phyloP scores from a whole-genome alignment of 2,888 invertebrate genomes.

The Drosophila aldrichi region DNA sequence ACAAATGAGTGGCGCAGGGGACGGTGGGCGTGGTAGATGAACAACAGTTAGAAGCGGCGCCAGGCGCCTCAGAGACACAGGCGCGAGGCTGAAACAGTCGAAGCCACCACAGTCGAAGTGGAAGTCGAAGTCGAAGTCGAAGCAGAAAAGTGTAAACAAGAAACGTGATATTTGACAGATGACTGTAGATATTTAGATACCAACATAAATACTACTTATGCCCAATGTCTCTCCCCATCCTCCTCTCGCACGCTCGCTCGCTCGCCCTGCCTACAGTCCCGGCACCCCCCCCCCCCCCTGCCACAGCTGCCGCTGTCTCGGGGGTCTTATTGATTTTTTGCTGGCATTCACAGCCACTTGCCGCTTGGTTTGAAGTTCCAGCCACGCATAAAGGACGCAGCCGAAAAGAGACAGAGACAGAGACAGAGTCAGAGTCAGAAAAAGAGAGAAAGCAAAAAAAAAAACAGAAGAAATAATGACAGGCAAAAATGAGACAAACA shows the following conservation, averaged over 20 bases:
- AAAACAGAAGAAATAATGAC: conserved; percentile 2
- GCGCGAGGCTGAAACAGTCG: neutral
- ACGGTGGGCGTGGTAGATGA: conserved; percentile 3
- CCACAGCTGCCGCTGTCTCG: conserved; percentile 58
- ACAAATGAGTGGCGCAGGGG: conserved; percentile 5
- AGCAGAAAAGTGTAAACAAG: conserved; percentile 73
- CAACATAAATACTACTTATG: conserved; percentile 78
- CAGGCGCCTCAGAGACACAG: conserved; percentile 2
- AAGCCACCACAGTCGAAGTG: neutral
- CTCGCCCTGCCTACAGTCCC: neutral
- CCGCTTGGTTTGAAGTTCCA: conserved; percentile 58
- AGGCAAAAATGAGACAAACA: conserved; percentile 18
- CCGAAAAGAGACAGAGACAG: conserved; percentile 22
- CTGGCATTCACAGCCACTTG: conserved; percentile 70
- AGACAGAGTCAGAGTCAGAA: conserved; percentile 11
- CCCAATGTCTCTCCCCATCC: conserved; percentile 39
- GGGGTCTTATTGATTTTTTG: conserved; percentile 76
- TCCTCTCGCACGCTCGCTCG: neutral
- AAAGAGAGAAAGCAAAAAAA: conserved; percentile 8
- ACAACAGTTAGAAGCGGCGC: conserved; percentile 13
- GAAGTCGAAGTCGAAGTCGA: conserved; percentile 7
- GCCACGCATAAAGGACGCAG: conserved; percentile 51
- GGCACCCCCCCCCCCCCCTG: neutral
- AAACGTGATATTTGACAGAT: conserved; percentile 81
- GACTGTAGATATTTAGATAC: conserved; percentile 78